Percentiles rank a stretch among this genome's conserved stretches.
Evolutionary conservation across 2,888 invertebrate genomes (phyloP).

Genomic region (Cantharis rustica): DNA sequence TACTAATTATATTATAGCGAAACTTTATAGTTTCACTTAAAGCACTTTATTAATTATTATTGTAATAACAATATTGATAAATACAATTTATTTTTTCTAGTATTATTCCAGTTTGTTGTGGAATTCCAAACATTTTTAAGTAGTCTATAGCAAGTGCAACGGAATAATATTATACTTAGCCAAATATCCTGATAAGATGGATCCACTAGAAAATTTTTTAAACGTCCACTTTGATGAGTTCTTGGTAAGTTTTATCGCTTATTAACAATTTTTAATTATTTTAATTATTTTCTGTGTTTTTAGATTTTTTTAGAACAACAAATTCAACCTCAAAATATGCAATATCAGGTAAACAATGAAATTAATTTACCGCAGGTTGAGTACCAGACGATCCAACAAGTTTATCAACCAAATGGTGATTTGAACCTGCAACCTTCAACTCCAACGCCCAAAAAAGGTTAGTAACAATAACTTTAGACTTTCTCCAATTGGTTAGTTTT

Average conservation of each 20-base stretch:
- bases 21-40: no score
- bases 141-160: background rate
- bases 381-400: background rate
- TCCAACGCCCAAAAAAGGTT: background rate
- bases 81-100: no score
- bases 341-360: background rate
- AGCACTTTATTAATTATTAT: no score
- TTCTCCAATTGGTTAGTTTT: no score
- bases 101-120: no score
- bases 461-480: background rate
- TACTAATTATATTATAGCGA: no score
- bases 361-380: background rate
- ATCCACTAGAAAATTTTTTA: background rate
- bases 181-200: background rate
- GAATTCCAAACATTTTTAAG: no score
- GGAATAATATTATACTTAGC: background rate
- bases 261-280: no score
- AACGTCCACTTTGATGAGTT: background rate
- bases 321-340: background rate
- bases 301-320: background rate
- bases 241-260: background rate
- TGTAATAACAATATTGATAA: no score
- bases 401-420: background rate
- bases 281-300: background rate
- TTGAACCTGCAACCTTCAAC: background rate